Percentiles rank a stretch among this genome's conserved stretches.
phyloP scores from a whole-genome alignment of 30 jellyfish, hydroid and myxozoan genomes.

The Cassiopea andromeda region DNA sequence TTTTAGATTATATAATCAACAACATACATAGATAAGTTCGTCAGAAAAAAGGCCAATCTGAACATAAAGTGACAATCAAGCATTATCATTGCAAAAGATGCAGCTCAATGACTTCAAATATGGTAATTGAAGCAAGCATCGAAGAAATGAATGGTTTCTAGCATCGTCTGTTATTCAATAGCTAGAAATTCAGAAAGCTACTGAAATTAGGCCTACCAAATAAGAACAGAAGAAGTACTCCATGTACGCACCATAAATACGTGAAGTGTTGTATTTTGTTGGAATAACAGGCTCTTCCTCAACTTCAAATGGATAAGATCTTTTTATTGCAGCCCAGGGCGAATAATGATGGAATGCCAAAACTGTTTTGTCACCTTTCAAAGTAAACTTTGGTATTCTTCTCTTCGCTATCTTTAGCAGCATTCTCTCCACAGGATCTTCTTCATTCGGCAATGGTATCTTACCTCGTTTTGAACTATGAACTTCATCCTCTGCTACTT shows the following conservation, averaged over 20 bases:
- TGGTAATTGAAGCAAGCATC: no score
- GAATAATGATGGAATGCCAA: constrained; percentile 46
- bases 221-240: neutral
- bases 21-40: no score
- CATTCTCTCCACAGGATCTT: constrained; percentile 16
- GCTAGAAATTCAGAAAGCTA: no score
- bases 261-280: neutral
- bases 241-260: neutral
- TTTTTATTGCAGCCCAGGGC: constrained; percentile 43
- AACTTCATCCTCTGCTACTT: neutral
- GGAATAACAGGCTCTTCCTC: neutral
- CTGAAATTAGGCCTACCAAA: no score
- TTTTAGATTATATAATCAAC: no score
- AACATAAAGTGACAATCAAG: no score
- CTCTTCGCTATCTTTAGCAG: constrained; percentile 14
- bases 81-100: no score
- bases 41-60: no score
- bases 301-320: constrained; percentile 14
- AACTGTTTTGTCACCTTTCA: constrained; percentile 3
- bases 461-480: neutral
- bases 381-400: constrained; percentile 35
- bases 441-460: neutral
- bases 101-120: no score
- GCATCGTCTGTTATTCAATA: no score
- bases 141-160: no score